Percentiles rank a stretch among this genome's conserved stretches.
These are phyloP conservation scores for Dicyrtoma fusca DNA, from an alignment of 2,888 invertebrate species.

Conservation along the genomic window DNA sequence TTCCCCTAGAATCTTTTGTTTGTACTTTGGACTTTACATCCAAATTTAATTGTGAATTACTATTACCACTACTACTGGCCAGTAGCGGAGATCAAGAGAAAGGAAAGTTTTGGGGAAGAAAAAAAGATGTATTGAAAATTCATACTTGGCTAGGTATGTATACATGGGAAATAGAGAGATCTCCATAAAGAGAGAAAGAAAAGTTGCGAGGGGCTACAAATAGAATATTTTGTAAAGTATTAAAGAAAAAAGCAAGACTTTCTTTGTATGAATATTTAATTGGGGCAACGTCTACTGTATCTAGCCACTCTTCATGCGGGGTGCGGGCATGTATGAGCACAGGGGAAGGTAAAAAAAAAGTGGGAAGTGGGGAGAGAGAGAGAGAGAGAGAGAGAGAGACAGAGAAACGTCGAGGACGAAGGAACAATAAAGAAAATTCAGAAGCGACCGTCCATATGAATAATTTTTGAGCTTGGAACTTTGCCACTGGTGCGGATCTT, in stretches of 20 bases:
- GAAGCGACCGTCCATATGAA: conserved; percentile 41
- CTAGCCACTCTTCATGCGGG: not conserved
- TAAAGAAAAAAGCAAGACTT: conserved; percentile 27
- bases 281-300: conserved; percentile 3
- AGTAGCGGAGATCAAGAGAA: not conserved
- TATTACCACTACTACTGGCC: not conserved
- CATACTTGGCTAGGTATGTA: not conserved
- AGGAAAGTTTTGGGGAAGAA: conserved; percentile 1
- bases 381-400: too few species aligned
- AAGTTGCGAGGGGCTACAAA: conserved; percentile 8
- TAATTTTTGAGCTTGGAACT: conserved; percentile 40
- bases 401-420: not conserved
- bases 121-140: conserved; percentile 12
- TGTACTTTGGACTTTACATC: too few species aligned
- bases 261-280: conserved; percentile 41
- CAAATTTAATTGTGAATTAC: too few species aligned
- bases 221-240: conserved; percentile 34
- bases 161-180: not conserved
- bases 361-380: too few species aligned
- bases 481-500: conserved; percentile 25
- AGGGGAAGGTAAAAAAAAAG: not conserved
- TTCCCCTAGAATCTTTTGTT: too few species aligned
- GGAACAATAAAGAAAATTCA: conserved; percentile 42
- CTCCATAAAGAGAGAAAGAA: conserved; percentile 6
- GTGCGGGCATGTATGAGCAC: not conserved